Evolutionary conservation across 2,113 vertebrate genomes (phyloP), one percentile per base, ranked within the genome.

Genomic region (Myrmecobius fasciatus): DNA sequence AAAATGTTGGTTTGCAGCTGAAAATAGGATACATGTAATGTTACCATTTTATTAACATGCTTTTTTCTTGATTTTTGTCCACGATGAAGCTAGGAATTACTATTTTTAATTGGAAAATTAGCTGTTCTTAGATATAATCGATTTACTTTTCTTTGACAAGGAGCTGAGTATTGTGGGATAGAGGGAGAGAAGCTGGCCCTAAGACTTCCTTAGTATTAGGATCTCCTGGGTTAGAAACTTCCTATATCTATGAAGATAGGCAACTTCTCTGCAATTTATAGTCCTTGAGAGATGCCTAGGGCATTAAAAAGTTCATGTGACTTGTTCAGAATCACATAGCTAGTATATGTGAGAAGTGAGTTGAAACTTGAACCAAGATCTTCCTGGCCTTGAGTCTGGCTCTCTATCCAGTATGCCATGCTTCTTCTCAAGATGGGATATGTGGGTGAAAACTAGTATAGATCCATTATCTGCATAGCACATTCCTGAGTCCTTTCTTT

Each of bases 81-180:
- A 94, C 89, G 53, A 92, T 95, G 67, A 3, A 94, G 89, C 53
- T 88, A 31, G 36, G 75, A 92, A 53, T 95, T 88, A 26, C 88
- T 92, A 25, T 92, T 94, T 25, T 51, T 94, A 89, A 51, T 94
- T 56, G 92, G n/a, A 91, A 51, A 43, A 94, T 52, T 0, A 48
- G 1, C 24, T 31, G 22, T n/a, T 36, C 36, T 75, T 17, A 75
- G 67, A 43, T 75, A 14, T 14, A 75, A 6, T 75, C 17, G 7
- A n/a, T 75, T 36, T n/a, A 90, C 0, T 93, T 96, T 14, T 97
- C 28, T n/a, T 25, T 94, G 60, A 52, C 95, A 88, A 94, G 52
- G n/a, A 22, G 53, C 47, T 90, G 28, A 20, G 49, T 90, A 2
- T 92, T 51, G 9, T 91, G 53, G 94, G 49, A 91, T 93, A 89